Evolutionary conservation across 2,113 vertebrate species (phyloP).

Genomic region (Pyxicephalus adspersus): DNA sequence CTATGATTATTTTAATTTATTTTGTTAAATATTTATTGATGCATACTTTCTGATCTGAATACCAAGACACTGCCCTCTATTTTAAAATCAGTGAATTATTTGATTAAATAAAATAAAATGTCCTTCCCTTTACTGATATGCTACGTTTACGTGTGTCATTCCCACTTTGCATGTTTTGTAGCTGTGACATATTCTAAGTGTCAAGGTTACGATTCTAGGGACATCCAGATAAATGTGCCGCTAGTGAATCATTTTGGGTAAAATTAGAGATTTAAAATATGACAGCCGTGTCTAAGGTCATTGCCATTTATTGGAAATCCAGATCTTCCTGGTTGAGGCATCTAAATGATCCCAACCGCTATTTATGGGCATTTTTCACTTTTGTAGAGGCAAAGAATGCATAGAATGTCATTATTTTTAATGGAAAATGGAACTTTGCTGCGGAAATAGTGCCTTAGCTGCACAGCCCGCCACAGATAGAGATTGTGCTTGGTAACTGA

Average conservation of each 20-base stretch:
- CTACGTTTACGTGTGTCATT: conserved; percentile 20
- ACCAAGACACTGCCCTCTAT: not conserved
- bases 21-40: not conserved
- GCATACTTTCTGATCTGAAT: not conserved
- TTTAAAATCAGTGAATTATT: conserved; percentile 9
- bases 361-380: conserved; percentile 23
- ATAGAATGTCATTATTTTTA: conserved; percentile 35
- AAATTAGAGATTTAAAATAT: conserved; percentile 39
- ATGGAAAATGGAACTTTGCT: conserved; percentile 45
- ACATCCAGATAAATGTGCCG: conserved; percentile 36
- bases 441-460: conserved; percentile 18
- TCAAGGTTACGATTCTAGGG: conserved; percentile 36
- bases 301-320: not conserved
- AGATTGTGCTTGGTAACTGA: conserved; percentile 13
- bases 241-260: conserved; percentile 16
- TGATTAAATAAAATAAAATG: conserved; percentile 11
- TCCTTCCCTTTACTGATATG: conserved; percentile 17
- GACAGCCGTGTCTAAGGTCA: conserved; percentile 35
- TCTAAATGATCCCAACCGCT: conserved; percentile 2
- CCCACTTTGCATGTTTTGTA: not conserved
- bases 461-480: conserved; percentile 14
- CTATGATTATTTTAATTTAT: not conserved
- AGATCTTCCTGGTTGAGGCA: conserved; percentile 7
- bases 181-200: not conserved
- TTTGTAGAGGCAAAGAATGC: not conserved